phyloP scores from a whole-genome alignment of 2,888 invertebrate genomes.

The Merodon equestris region DNA sequence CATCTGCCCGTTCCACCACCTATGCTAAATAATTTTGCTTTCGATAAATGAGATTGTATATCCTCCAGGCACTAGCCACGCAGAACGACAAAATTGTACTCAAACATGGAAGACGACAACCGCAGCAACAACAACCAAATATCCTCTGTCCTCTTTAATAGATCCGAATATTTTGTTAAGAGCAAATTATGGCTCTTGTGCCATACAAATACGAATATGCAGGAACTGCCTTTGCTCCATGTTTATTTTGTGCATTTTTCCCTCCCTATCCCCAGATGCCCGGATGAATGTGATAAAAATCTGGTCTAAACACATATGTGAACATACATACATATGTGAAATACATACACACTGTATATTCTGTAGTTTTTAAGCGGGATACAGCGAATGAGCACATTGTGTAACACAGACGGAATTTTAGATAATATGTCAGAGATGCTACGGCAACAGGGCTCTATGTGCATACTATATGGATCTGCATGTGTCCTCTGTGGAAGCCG shows the following conservation, averaged over 20 bases:
- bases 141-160: constrained; percentile 38
- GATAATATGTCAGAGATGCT: constrained; percentile 24
- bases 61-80: constrained; percentile 15
- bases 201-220: constrained; percentile 9
- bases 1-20: background rate
- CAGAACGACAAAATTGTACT: constrained; percentile 21
- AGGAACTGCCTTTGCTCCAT: background rate
- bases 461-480: background rate
- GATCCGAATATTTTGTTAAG: constrained; percentile 59
- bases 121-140: constrained; percentile 8
- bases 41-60: constrained; percentile 37
- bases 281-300: constrained; percentile 27
- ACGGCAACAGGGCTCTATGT: constrained; percentile 20
- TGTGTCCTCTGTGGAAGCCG: constrained; percentile 6
- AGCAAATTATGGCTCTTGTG: constrained; percentile 51
- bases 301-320: constrained; percentile 2
- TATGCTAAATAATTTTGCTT: constrained; percentile 24
- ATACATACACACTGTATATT: no score
- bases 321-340: constrained; percentile 2
- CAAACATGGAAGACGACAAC: constrained; percentile 6
- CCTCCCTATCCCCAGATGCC: background rate
- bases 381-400: constrained; percentile 35
- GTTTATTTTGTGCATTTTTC: background rate
- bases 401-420: constrained; percentile 55
- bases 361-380: constrained; percentile 34